Base-by-base conservation (phyloP, 2,797 vertebrate genomes). In the Leptoclinus maculatus region DNA sequence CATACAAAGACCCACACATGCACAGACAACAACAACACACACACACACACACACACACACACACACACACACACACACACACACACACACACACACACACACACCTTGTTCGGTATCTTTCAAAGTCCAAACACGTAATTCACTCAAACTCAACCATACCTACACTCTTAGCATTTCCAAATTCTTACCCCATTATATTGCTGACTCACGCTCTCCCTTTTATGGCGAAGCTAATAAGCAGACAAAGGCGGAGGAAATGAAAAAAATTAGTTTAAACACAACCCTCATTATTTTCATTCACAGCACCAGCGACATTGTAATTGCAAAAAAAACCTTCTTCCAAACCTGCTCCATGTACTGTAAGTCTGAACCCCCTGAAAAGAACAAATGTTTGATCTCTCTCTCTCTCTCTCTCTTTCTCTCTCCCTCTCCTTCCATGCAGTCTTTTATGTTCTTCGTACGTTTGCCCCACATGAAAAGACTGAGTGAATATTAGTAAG, bases 271-370 rank as follows among this genome's bases (percentile, higher is more conserved):
- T 83, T 82, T 53, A 70, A 74, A 82, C 76, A 71, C 57, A 78
- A 71, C 58, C 64, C 71, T 90, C 80, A 86, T 90, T 88, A 89
- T 89, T 83, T 83, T 66, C 45, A 71, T 79, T 86, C 80, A 82
- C 17, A 27, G 70, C 75, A 76, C 69, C 56, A 74, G 63, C 2
- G 0, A 78, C 78, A 80, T 74, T 65, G 49, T 86, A 80, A 84
- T 76, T 71, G 51, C 71, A 82, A 67, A 78, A 77, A 71, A 71
- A 43, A 21, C 60, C 67, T 65, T 84, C 77, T 72, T 64, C 39
- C 43, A 72, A 58, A 32, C 79, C 60, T 65, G 67, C 72, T 80
- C 77, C 71, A 81, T 85, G 83, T 32, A 32, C 29, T 32, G 29
- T 82, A 79, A 77, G 72, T 63, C 65, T 72, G 65, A 82, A 45